These are phyloP conservation scores for Lepidonotus clava DNA, from an alignment of 2,888 invertebrate genomes.

Conservation along the genomic window DNA sequence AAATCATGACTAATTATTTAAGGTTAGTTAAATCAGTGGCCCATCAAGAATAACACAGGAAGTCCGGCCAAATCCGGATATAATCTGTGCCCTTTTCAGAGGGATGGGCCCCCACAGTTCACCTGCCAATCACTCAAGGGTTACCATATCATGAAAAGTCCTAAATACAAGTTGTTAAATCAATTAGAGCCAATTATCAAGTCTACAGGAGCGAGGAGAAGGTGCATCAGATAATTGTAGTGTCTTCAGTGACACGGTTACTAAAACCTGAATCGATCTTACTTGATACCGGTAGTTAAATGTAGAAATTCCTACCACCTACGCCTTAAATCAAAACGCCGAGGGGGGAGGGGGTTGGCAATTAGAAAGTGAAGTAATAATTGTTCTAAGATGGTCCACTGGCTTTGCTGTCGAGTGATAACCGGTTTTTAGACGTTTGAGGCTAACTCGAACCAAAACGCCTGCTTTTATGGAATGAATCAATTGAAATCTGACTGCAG, in stretches of 20 bases:
- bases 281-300: background rate
- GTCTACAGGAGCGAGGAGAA: slow-evolving; percentile 3
- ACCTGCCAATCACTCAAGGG: background rate
- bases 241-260: background rate
- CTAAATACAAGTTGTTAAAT: slow-evolving; percentile 13
- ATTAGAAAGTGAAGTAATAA: background rate
- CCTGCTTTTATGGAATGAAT: background rate
- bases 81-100: background rate
- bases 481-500: slow-evolving; percentile 14
- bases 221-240: background rate
- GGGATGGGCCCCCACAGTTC: background rate
- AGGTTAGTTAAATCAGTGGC: too few species aligned
- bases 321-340: background rate
- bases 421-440: background rate
- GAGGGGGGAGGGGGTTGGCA: background rate
- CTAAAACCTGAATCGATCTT: slow-evolving; percentile 6
- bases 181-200: slow-evolving; percentile 5
- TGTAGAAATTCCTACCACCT: background rate
- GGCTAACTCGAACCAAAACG: background rate
- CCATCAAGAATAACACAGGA: slow-evolving; percentile 1
- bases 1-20: too few species aligned
- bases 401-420: background rate
- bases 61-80: background rate
- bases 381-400: background rate
- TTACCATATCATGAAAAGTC: background rate